A percentile compares a stretch with the other conserved stretches of the same genome.
Evolutionary conservation across 1,140 invertebrate species (phyloP).

Genomic region (Hyles vespertilio): DNA sequence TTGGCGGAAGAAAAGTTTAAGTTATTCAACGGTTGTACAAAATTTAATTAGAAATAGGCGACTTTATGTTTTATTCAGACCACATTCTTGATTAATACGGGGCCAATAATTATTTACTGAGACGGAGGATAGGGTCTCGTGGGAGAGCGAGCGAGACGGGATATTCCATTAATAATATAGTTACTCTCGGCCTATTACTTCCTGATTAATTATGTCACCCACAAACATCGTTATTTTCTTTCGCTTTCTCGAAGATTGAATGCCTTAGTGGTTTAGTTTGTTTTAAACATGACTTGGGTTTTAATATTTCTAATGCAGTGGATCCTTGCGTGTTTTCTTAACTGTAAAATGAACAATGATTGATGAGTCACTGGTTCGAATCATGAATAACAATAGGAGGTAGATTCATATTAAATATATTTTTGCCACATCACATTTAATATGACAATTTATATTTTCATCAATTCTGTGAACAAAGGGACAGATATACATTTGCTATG

Average conservation of each 20-base stretch:
- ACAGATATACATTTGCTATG: too few species aligned
- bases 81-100: conserved; percentile 20
- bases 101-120: conserved; percentile 18
- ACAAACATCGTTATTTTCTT: conserved; percentile 31
- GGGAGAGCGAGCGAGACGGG: conserved; percentile 13
- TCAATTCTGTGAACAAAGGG: too few species aligned
- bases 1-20: neutral
- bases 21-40: conserved; percentile 16
- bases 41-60: conserved; percentile 13
- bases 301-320: conserved; percentile 6
- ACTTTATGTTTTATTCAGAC: conserved; percentile 20
- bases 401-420: too few species aligned
- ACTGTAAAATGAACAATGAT: too few species aligned
- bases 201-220: conserved; percentile 43
- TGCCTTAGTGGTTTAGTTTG: neutral
- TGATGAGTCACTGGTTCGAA: too few species aligned
- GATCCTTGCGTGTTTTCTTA: too few species aligned
- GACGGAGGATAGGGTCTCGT: conserved; percentile 5
- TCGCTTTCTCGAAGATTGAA: conserved; percentile 9
- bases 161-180: conserved; percentile 31
- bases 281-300: neutral
- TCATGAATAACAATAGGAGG: too few species aligned
- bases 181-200: conserved; percentile 34
- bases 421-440: too few species aligned
- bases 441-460: too few species aligned